phyloP scores from a whole-genome alignment of 2,888 invertebrate genomes.

The Drosophila anomelani region DNA sequence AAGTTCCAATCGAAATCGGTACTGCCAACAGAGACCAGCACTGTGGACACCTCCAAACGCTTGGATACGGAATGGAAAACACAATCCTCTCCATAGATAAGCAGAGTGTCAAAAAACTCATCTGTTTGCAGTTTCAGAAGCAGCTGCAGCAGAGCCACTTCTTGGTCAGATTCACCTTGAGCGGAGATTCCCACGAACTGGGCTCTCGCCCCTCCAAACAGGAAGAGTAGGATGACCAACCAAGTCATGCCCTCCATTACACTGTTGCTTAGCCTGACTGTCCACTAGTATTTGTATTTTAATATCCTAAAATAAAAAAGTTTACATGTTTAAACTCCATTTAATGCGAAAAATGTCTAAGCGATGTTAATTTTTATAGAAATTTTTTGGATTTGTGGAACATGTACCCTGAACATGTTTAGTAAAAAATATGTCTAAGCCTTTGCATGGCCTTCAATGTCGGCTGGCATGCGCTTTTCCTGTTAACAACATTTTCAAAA shows the following conservation, averaged over 20 bases:
- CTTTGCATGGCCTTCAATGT: neutral
- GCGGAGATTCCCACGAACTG: neutral
- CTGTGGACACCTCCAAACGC: constrained; percentile 17
- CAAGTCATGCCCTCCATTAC: constrained; percentile 3
- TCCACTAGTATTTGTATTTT: constrained; percentile 1
- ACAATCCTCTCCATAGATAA: constrained; percentile 56
- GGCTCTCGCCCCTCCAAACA: neutral
- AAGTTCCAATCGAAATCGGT: constrained; percentile 37
- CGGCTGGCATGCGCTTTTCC: constrained; percentile 8
- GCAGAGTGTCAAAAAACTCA: constrained; percentile 40
- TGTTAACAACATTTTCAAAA: constrained; percentile 1
- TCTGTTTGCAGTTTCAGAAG: constrained; percentile 34
- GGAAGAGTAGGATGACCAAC: constrained; percentile 9
- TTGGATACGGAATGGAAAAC: constrained; percentile 40
- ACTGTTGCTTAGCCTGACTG: constrained; percentile 1
- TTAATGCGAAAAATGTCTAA: neutral
- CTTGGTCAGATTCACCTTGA: neutral
- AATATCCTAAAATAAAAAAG: too few relatives aligned
- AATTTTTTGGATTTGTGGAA: neutral
- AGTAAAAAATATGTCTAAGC: neutral
- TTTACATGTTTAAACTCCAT: neutral
- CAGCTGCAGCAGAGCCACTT: neutral
- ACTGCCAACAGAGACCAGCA: constrained; percentile 30
- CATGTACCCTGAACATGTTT: neutral
- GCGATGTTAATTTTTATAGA: too few relatives aligned